Percentiles rank a stretch among this genome's conserved stretches.
These are phyloP conservation scores for Buathra laborator DNA, from an alignment of 2,888 invertebrate genomes.

Conservation along the genomic window DNA sequence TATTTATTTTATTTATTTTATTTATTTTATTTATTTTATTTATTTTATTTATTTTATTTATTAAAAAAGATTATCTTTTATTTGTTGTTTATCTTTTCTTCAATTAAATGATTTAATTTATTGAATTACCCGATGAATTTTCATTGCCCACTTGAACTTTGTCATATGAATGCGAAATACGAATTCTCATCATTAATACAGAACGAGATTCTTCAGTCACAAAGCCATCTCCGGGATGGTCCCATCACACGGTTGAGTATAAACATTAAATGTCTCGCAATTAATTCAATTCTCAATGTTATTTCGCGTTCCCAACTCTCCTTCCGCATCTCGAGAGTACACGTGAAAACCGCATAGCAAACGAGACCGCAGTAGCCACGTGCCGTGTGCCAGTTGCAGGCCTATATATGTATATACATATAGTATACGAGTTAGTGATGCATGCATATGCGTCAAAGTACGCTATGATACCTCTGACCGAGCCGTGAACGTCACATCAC, in stretches of 20 bases:
- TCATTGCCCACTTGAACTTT: no score
- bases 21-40: background rate
- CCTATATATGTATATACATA: background rate
- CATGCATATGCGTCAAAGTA: constrained; percentile 47
- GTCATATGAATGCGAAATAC: background rate
- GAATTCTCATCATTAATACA: background rate
- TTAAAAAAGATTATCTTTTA: background rate
- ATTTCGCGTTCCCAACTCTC: background rate
- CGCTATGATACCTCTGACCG: constrained; percentile 52
- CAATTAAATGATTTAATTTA: no score
- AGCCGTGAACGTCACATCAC: constrained; percentile 56
- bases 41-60: background rate
- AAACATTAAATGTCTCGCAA: constrained; percentile 40
- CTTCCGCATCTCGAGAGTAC: background rate
- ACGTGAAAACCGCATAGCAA: constrained; percentile 45
- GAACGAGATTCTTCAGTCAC: background rate
- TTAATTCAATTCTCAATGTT: constrained; percentile 55
- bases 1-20: background rate
- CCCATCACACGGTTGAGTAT: background rate
- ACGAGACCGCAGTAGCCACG: constrained; percentile 50
- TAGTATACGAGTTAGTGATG: constrained; percentile 49
- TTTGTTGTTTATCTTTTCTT: background rate
- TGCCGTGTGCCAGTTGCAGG: constrained; percentile 13
- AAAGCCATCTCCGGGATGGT: background rate
- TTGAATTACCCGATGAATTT: no score